These are phyloP conservation scores for Leptestheria dahalacensis DNA, from an alignment of 1,140 invertebrate genomes.

Conservation along the genomic window DNA sequence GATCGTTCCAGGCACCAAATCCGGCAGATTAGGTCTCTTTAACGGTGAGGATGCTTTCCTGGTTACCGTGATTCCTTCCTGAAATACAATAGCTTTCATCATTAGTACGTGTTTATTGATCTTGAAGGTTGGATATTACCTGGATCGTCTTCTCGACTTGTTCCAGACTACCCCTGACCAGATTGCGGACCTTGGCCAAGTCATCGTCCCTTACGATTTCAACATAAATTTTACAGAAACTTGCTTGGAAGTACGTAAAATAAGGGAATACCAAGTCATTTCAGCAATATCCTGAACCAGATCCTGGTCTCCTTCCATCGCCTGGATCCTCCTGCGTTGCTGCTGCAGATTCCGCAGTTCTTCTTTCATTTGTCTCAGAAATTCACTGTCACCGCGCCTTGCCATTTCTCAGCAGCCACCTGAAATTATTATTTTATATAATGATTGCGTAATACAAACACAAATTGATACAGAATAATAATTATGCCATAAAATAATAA, in stretches of 20 bases:
- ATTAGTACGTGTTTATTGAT: no score
- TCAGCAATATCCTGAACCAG: background rate
- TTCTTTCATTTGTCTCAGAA: background rate
- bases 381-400: background rate
- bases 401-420: no score
- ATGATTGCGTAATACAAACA: no score
- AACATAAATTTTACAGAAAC: background rate
- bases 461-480: no score
- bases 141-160: background rate
- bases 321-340: background rate
- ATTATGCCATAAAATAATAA: no score
- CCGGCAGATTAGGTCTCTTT: background rate
- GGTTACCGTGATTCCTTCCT: no score
- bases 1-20: background rate
- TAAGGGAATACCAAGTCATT: slow-evolving; percentile 13
- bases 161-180: background rate
- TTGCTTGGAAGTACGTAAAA: no score
- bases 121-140: no score
- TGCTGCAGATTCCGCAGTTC: background rate
- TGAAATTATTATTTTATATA: no score
- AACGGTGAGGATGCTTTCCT: no score
- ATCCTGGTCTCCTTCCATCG: background rate
- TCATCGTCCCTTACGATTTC: background rate
- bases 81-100: no score
- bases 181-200: background rate